A percentile compares a stretch with the other conserved stretches of the same genome.
Conservation (phyloP, 2,888 invertebrate species). For the Ellobium chinense region DNA sequence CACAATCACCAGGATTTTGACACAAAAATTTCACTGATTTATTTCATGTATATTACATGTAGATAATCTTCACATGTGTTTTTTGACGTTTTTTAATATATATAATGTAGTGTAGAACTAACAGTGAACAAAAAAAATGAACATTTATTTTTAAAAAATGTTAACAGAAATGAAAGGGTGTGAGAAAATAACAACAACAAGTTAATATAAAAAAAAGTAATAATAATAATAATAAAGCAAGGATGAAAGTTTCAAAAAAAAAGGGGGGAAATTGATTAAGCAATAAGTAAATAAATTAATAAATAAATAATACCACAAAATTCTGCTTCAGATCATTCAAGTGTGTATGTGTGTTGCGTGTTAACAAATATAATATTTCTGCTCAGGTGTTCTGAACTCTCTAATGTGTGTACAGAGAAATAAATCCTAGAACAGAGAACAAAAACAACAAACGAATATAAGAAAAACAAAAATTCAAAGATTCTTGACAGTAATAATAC, state of each 20-base stretch:
- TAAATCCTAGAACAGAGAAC: too few species aligned
- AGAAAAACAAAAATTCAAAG: too few species aligned
- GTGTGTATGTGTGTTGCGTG: not conserved
- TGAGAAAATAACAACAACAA: not conserved
- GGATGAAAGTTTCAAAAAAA: not conserved
- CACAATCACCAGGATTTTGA: too few species aligned
- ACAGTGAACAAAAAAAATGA: not conserved
- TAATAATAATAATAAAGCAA: not conserved
- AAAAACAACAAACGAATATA: too few species aligned
- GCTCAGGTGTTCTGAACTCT: too few species aligned
- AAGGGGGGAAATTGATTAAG: too few species aligned
- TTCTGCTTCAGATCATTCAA: not conserved
- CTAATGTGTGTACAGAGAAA: too few species aligned
- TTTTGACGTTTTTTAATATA: not conserved
- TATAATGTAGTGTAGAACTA: slow-evolving; percentile 1
- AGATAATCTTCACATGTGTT: slow-evolving; percentile 14
- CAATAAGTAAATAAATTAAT: not conserved
- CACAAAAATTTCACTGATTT: slow-evolving; percentile 21
- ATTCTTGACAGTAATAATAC: too few species aligned
- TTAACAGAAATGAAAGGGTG: not conserved
- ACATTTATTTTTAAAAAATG: not conserved
- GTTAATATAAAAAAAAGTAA: not conserved
- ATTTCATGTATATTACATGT: slow-evolving; percentile 11
- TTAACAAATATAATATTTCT: too few species aligned
- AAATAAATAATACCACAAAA: not conserved